Conservation (phyloP, 2,888 invertebrate species). For the Hirtodrosophila cameraria region DNA sequence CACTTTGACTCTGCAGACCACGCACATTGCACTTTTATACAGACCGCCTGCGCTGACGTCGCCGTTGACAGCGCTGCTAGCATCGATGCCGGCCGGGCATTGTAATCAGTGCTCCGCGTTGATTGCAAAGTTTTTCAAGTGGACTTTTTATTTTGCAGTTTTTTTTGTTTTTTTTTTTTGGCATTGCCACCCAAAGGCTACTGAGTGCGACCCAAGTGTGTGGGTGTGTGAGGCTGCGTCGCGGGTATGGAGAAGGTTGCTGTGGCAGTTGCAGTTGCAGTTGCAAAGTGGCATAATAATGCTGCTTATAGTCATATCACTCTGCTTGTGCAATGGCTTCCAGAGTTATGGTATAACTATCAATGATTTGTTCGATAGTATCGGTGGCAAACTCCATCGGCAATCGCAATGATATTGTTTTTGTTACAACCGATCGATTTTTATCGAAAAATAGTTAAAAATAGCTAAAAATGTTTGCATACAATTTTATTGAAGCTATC, state of each 20-base stretch:
- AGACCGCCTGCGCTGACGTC: constrained; percentile 30
- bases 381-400: too few relatives aligned
- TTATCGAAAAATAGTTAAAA: too few relatives aligned
- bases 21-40: constrained; percentile 74
- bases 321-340: too few relatives aligned
- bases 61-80: constrained; percentile 25
- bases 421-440: too few relatives aligned
- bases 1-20: constrained; percentile 53
- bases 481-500: too few relatives aligned
- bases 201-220: constrained; percentile 14
- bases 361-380: too few relatives aligned
- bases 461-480: too few relatives aligned
- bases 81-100: constrained; percentile 51
- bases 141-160: constrained; percentile 24
- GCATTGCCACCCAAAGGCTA: constrained; percentile 24
- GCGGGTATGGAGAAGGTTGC: too few relatives aligned
- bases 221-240: not conserved
- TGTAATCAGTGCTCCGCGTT: constrained; percentile 74
- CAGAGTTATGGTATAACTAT: too few relatives aligned
- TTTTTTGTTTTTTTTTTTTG: constrained; percentile 12
- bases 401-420: too few relatives aligned
- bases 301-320: too few relatives aligned
- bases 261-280: not conserved
- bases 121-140: constrained; percentile 76
- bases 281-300: not conserved